These are phyloP conservation scores for Zeus faber DNA, from an alignment of 2,113 vertebrate genomes.

Conservation along the genomic window DNA sequence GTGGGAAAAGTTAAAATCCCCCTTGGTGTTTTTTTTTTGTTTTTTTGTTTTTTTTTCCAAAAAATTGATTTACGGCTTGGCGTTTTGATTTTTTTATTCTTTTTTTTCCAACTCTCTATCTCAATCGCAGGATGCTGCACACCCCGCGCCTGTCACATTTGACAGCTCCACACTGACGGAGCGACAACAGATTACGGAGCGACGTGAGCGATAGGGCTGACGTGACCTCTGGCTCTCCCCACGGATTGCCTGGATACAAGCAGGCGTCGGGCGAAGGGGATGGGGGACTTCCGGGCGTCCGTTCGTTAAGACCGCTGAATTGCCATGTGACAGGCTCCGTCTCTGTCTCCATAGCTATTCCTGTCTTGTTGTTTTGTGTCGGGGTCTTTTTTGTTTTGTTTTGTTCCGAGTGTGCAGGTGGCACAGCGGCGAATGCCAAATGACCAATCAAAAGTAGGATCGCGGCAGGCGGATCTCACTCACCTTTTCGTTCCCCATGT, in stretches of 20 bases:
- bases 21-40: no score
- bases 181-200: slow-evolving; percentile 31
- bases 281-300: slow-evolving; percentile 4
- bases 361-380: slow-evolving; percentile 33
- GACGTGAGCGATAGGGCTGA: slow-evolving; percentile 8
- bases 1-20: no score
- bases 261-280: slow-evolving; percentile 27
- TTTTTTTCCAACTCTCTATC: no score
- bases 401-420: slow-evolving; percentile 57
- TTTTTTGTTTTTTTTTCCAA: no score
- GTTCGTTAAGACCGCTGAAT: slow-evolving; percentile 36
- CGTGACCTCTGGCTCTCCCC: slow-evolving; percentile 30
- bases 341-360: slow-evolving; percentile 13
- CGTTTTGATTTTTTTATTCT: no score
- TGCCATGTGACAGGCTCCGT: slow-evolving; percentile 22
- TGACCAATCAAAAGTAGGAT: slow-evolving; percentile 64
- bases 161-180: no score
- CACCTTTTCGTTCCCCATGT: no score
- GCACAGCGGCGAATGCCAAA: slow-evolving; percentile 42
- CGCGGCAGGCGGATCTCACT: slow-evolving; percentile 36
- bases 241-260: slow-evolving; percentile 41
- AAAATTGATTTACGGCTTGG: no score
- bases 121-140: no score
- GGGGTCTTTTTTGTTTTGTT: slow-evolving; percentile 4
- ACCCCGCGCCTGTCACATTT: no score